Evolutionary conservation across 1,140 invertebrate genomes (phyloP), one percentile per base, ranked within the genome.

Genomic region (Nasonia longicornis): DNA sequence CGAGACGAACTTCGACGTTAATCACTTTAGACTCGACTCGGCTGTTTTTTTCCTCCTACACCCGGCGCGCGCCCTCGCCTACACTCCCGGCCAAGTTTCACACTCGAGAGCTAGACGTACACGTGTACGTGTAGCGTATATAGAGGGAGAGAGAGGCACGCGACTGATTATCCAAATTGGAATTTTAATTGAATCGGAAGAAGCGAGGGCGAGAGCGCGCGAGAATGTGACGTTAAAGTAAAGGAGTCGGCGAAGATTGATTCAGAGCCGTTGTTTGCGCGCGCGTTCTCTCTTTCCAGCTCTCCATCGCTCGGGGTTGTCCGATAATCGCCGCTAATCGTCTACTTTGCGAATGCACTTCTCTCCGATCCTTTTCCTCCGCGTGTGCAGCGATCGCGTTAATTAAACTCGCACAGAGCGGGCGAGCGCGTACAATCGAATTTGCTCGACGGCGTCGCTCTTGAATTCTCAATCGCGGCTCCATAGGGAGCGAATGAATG

Each of bases 171-270:
- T 52, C 42, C 42, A 14, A 74, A 52, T 48, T 48, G 48, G 45
- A 74, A 74, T 74, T n/a, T 74, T 74, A 74, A 74, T 14, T 58
- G 26, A 74, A 29, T 67, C 64, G 64, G 52, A 58, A 58, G 52
- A 58, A n/a, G 3, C 16, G 52, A 58, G 16, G 52, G 3, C 26
- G 26, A 26, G 52, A n/a, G 52, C 16, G 52, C 16, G 52, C 12
- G 16, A n/a, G 52, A 58, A 16, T 3, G 52, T 58, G 52, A 58
- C 16, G 52, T n/a, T 58, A 58, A 58, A 58, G 52, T 58, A 58
- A 58, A 58, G 38, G 52, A 58, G 52, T 3, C 52, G n/a, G 52
- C 20, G 52, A 58, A 58, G 52, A 58, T 58, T 58, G 52, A 58
- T 58, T 58, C 52, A n/a, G 52, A 2, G 20, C 6, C 20, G 52